Evolutionary conservation across 2,113 vertebrate species (phyloP).

Genomic region (Sinocyclocheilus anophthalmus): DNA sequence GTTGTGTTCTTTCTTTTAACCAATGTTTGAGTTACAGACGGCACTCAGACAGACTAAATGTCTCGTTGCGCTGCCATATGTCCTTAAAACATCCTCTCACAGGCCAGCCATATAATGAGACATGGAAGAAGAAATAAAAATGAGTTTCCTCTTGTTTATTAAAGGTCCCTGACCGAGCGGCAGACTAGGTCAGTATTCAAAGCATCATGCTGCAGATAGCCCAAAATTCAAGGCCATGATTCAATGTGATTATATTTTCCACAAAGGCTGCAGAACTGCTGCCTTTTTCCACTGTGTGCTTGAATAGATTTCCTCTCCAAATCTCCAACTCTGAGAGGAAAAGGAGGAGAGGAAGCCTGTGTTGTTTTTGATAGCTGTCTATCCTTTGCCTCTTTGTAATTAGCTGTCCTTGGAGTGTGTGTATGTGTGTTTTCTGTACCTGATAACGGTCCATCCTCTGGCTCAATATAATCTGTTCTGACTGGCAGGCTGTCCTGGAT

Average conservation of each 20-base stretch:
- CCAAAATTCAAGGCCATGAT: slow-evolving; percentile 16
- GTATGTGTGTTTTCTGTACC: slow-evolving; percentile 68
- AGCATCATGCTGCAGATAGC: slow-evolving; percentile 24
- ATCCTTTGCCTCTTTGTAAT: slow-evolving; percentile 12
- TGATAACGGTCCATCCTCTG: slow-evolving; percentile 77
- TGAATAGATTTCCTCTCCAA: slow-evolving; percentile 45
- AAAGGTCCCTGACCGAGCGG: neutral
- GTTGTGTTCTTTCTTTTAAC: neutral
- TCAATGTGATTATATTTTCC: slow-evolving; percentile 51
- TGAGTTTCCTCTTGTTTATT: slow-evolving; percentile 44
- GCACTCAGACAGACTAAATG: neutral
- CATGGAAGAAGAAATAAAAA: neutral
- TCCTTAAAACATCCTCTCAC: slow-evolving; percentile 9
- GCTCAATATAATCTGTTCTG: slow-evolving; percentile 65
- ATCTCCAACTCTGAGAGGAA: slow-evolving; percentile 41
- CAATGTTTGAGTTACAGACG: neutral
- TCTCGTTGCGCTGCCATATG: slow-evolving; percentile 10
- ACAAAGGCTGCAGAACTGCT: slow-evolving; percentile 21
- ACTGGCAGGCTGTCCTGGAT: slow-evolving; percentile 72
- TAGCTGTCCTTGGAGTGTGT: slow-evolving; percentile 19
- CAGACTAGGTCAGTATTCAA: slow-evolving; percentile 13
- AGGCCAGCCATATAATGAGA: slow-evolving; percentile 13
- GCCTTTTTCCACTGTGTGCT: slow-evolving; percentile 37
- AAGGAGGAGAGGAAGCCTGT: slow-evolving; percentile 65
- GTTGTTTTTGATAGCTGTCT: slow-evolving; percentile 55